Percentiles rank a stretch among this genome's conserved stretches.
phyloP scores from a whole-genome alignment of 2,888 invertebrate species.

The Phania funesta region DNA sequence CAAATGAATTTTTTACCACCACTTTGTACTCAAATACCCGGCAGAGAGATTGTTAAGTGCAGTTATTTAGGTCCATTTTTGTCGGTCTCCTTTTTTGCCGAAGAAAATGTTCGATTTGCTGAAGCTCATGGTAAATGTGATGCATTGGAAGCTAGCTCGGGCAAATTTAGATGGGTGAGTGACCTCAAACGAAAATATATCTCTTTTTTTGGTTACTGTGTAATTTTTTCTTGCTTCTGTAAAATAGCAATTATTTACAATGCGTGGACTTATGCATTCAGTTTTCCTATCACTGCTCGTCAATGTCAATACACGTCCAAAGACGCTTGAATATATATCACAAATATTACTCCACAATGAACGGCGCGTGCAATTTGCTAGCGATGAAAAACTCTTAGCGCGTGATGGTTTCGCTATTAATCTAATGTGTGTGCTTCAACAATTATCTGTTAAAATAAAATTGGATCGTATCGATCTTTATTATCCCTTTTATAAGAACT shows the following conservation, averaged over 20 bases:
- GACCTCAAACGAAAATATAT: background rate
- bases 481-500: constrained; percentile 92
- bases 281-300: constrained; percentile 91
- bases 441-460: constrained; percentile 93
- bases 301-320: constrained; percentile 89
- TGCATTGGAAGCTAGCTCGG: constrained; percentile 72
- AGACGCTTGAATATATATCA: constrained; percentile 89
- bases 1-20: constrained; percentile 88
- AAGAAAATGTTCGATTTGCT: constrained; percentile 94
- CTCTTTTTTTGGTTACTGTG: background rate
- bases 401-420: constrained; percentile 98
- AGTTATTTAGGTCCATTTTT: constrained; percentile 96
- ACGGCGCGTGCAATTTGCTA: constrained; percentile 93
- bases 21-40: constrained; percentile 87
- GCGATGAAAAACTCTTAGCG: constrained; percentile 91
- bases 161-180: constrained; percentile 77
- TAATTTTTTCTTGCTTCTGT: constrained; percentile 71
- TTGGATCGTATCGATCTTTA: constrained; percentile 93
- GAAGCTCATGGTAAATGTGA: constrained; percentile 83
- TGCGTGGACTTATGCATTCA: constrained; percentile 88
- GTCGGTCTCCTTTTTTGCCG: constrained; percentile 94
- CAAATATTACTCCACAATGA: constrained; percentile 89
- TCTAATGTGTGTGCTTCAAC: constrained; percentile 93
- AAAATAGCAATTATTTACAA: constrained; percentile 87
- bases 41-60: constrained; percentile 91